phyloP scores from a whole-genome alignment of 1,140 invertebrate genomes.

The Drusus annulatus region DNA sequence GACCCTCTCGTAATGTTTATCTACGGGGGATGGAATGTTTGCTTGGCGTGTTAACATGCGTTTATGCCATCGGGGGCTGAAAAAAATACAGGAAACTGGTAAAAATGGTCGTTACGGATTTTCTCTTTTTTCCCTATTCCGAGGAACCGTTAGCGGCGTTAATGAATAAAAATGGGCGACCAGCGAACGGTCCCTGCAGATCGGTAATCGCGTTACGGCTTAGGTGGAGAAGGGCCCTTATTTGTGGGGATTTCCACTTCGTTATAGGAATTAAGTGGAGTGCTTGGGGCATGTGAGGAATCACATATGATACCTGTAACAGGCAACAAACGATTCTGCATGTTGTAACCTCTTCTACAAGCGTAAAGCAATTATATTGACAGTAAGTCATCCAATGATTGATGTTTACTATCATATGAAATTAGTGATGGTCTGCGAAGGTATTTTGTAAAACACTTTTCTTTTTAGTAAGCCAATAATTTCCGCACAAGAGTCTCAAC shows the following conservation, averaged over 20 bases:
- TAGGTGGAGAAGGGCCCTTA: conserved; percentile 9
- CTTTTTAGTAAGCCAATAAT: too few relatives aligned
- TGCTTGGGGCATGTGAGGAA: neutral
- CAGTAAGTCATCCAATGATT: too few relatives aligned
- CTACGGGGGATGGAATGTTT: conserved; percentile 53
- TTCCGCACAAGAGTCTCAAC: too few relatives aligned
- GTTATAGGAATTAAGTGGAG: conserved; percentile 23
- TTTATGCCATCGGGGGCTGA: conserved; percentile 45
- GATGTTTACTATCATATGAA: too few relatives aligned
- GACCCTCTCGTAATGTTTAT: conserved; percentile 39
- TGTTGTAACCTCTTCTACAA: too few relatives aligned
- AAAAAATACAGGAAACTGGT: conserved; percentile 17
- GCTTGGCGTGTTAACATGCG: conserved; percentile 54
- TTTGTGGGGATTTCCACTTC: conserved; percentile 22
- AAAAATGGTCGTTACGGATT: conserved; percentile 42
- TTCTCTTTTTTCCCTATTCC: conserved; percentile 22
- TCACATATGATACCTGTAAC: too few relatives aligned
- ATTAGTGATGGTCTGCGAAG: too few relatives aligned
- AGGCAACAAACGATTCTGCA: too few relatives aligned
- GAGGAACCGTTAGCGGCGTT: conserved; percentile 10
- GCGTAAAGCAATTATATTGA: too few relatives aligned
- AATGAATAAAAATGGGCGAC: conserved; percentile 42
- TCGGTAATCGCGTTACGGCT: conserved; percentile 35
- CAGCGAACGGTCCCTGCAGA: conserved; percentile 31
- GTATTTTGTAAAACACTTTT: too few relatives aligned